Evolutionary conservation across 2,797 vertebrate species (phyloP), one percentile per base, ranked within the genome.

Genomic region (Aphelocoma californica): DNA sequence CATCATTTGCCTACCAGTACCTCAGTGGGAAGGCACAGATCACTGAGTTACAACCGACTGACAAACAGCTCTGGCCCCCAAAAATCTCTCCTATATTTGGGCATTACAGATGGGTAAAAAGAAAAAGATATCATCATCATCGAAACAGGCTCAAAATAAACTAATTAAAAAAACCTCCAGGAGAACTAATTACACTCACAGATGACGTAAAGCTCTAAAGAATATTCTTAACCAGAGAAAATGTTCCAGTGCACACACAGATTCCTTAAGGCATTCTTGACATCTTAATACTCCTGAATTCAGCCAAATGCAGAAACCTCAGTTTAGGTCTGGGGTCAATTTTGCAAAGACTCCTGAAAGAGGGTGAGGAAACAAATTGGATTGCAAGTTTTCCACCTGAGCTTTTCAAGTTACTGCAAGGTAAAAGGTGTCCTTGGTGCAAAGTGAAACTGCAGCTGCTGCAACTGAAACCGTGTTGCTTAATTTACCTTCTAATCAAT

Each of bases 391-490:
- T 74, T 47, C 36, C 31, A 24, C 19, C 31, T 13, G 44, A 75
- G 19, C 53, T 80, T 19, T 38, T 31, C 3, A 25, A 54, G 48
- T 7, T 7, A 12, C 6, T 51, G 24, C 34, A 28, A 75, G 18
- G 38, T 8, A 45, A 61, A 25, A 65, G 1, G 24, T 20, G 32
- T 1, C 47, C 4, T 0, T 16, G 67, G 71, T 19, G 45, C 25
- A 40, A 24, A 56, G 40, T 18, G 48, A 40, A 73, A 54, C 31
- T 51, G 64, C 61, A 83, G 66, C 56, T 81, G 58, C 19, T 60
- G 20, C 4, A 60, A n/a, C 1, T 45, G 40, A 73, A 85, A 45
- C 28, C 18, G 21, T 0, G 10, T 3, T 38, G 16, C 34, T 36
- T 21, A 7, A 40, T 60, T 36, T 69, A 54, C 29, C 26, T 51